Evolutionary conservation across 2,888 invertebrate genomes (phyloP).

Genomic region (Monopis laevigella): DNA sequence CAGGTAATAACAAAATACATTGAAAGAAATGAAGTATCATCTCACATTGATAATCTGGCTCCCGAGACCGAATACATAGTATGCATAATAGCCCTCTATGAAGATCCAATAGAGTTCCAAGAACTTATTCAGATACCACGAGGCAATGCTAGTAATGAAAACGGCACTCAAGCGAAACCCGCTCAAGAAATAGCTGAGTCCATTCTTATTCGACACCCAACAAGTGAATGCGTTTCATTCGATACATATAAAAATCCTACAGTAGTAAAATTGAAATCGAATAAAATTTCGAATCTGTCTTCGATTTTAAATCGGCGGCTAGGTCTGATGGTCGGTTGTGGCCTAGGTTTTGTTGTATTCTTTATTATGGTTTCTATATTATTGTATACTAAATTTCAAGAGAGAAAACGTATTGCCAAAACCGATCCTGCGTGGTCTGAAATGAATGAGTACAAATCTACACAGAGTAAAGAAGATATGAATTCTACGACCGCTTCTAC

Average conservation of each 20-base stretch:
- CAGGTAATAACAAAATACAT: constrained; percentile 51
- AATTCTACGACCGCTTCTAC: constrained; percentile 54
- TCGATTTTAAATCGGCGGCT: constrained; percentile 47
- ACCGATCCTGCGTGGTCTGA: constrained; percentile 56
- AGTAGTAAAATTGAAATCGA: constrained; percentile 32
- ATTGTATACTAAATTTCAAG: constrained; percentile 56
- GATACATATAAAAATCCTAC: constrained; percentile 43
- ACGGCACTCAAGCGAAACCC: constrained; percentile 33
- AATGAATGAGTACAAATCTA: constrained; percentile 58
- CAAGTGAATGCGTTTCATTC: constrained; percentile 54
- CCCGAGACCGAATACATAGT: constrained; percentile 47
- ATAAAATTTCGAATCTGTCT: constrained; percentile 40
- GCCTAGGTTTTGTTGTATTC: constrained; percentile 53
- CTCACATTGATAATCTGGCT: constrained; percentile 39
- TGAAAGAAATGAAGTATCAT: constrained; percentile 44
- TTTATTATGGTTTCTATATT: constrained; percentile 56
- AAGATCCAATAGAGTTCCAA: constrained; percentile 32
- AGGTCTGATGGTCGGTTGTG: constrained; percentile 57
- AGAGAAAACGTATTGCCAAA: constrained; percentile 55
- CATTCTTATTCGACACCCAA: constrained; percentile 45
- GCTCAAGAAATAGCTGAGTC: constrained; percentile 44
- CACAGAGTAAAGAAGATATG: constrained; percentile 57
- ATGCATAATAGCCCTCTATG: constrained; percentile 45
- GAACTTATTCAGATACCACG: constrained; percentile 28
- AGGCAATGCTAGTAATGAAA: constrained; percentile 34